Evolutionary conservation across 2,113 vertebrate species (phyloP), one percentile per base, ranked within the genome.

Genomic region (Tauraco erythrolophus): DNA sequence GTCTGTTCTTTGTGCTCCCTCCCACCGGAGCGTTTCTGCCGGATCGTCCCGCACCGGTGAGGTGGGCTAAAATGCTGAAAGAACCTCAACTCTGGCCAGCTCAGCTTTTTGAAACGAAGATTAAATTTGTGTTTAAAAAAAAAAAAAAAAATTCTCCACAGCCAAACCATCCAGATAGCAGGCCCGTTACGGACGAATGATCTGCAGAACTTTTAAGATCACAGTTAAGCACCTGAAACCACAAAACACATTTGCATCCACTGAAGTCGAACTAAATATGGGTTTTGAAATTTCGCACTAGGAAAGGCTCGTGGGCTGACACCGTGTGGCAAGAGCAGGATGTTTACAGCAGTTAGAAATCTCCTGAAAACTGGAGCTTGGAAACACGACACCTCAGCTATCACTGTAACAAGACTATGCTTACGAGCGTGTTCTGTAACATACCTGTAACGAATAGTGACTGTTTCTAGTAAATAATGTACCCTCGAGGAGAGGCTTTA

Each of bases 171-270:
- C 92, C 92, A 93, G 91, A 92, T 74, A 95, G 45, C 79, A 88
- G 94, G 91, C 94, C 92, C 84, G 22, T 83, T 66, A 81, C 11
- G 89, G 94, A 98, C 66, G 43, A 97, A 96, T 89, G 95, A 97
- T 97, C 94, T 95, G 97, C 97, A 89, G 79, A 97, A 96, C 81
- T 90, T 92, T 80, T 45, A 97, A 95, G 96, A 96, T 92, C 94
- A 98, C 95, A 94, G 96, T 92, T 95, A 97, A 96, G 87, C 96
- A 97, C 98, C 95, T 95, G 96, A 93, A 96, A 97, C 96, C 97
- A 97, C 97, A 78, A 84, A 89, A 93, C 94, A 96, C 96, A 79
- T 95, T 76, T 98, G 97, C 95, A 98, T 94, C 96, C 96, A 97
- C 51, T 90, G 69, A 96, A 96, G 94, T 97, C 88, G 95, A 97